Conservation (phyloP, 1,140 invertebrate genomes). For the Cherax quadricarinatus region DNA sequence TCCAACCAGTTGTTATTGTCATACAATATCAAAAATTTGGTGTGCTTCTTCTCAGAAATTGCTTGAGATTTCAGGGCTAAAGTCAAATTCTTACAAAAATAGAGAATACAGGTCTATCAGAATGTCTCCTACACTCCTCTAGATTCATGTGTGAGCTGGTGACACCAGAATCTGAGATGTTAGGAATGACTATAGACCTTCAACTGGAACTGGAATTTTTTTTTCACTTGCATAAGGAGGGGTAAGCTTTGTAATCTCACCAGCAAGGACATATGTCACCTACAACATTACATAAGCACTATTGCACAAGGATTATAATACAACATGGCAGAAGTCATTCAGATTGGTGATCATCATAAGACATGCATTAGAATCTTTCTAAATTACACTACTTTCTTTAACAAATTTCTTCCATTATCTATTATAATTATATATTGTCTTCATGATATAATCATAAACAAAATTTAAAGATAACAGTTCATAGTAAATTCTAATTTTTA, state of each 20-base stretch:
- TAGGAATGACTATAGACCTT: conserved; percentile 24
- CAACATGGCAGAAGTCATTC: conserved; percentile 10
- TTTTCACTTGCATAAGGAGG: conserved; percentile 26
- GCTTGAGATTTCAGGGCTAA: not conserved
- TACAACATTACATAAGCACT: conserved; percentile 45
- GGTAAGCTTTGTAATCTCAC: conserved; percentile 12
- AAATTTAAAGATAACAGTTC: too few species aligned
- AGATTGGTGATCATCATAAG: not conserved
- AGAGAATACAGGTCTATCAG: not conserved
- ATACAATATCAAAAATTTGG: conserved; percentile 4
- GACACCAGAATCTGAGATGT: conserved; percentile 20
- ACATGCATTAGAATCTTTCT: conserved; percentile 13
- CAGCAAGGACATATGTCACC: conserved; percentile 21
- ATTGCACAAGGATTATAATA: conserved; percentile 38
- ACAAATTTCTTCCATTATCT: not conserved
- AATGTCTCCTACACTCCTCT: conserved; percentile 21
- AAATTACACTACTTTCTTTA: not conserved
- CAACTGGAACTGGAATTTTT: not conserved
- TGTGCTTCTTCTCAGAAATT: conserved; percentile 12
- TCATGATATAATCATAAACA: too few species aligned
- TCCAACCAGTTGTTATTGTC: conserved; percentile 1
- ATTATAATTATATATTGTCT: too few species aligned
- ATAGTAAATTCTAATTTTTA: not conserved
- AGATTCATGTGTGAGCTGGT: conserved; percentile 7
- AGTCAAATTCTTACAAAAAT: not conserved